Base-by-base conservation (phyloP, 2,888 invertebrate species). In the Hyles lineata region DNA sequence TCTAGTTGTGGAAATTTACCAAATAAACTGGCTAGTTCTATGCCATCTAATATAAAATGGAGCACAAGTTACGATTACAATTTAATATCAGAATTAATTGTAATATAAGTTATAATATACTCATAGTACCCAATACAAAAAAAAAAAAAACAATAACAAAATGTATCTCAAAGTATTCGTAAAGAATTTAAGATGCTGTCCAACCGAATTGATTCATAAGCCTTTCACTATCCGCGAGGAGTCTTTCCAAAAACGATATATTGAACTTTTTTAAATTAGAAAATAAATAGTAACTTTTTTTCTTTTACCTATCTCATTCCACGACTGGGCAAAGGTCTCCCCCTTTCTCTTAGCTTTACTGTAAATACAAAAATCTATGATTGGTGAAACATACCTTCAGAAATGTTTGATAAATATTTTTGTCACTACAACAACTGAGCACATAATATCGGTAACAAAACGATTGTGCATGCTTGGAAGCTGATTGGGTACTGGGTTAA, bases 401-500 rank as follows among this genome's bases (percentile, higher is more conserved):
- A 50, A 67, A 15, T 15, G 55, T 55, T 63, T 21, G 8, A 21
- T 35, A 63, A 43, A 15, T 43, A 43, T 43, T 21, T 63, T 43
- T 23, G 17, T 50, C 67, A 67, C 67, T 23, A 15, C 23, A 50
- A 55, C n/a, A 55, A 55, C 55, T 50, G 32, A 21, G 5, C 11
- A 63, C 21, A 67, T 23, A 43, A 63, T 52, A 55, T 17, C 25
- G 32, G 32, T 55, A 11, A 55, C 52, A 0, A 32, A 32, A 55
- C n/a, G 25, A n/a, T 29, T 52, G 58, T 70, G 70, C 55, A 23
- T n/a, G 25, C 32, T n/a, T 55, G 32, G 32, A 25, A 15, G 29
- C 55, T 55, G 58, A 70, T 52, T 70, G 9, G n/a, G 25, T 32
- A 55, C 52, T 90, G 89, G 78, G 78, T 81, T 82, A 74, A 80